Evolutionary conservation across 2,888 invertebrate genomes (phyloP), one percentile per base, ranked within the genome.

Genomic region (Rhimphoctona megacephalus): DNA sequence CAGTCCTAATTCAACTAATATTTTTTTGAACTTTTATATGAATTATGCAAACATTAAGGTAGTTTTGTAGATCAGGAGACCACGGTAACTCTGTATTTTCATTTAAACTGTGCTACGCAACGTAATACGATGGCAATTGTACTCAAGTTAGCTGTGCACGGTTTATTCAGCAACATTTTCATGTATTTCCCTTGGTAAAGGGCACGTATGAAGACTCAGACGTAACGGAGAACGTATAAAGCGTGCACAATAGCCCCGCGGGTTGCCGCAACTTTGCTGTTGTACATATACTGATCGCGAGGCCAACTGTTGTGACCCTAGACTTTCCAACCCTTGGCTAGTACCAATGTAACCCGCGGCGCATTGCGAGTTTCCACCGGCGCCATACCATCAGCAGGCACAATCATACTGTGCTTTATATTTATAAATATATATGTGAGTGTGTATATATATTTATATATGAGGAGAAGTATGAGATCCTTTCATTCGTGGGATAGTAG

Each of bases 41-140:
- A 30, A 30, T 30, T 17, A 4, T 17, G 9, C 57, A 57, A 57
- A 25, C 25, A 22, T 57, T 25, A 17, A 61, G 61, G 14, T 61
- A 4, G 30, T 61, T 17, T 17, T 30, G 30, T 30, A 61, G 17
- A 61, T 61, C 61, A 61, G 30, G 30, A 14, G 61, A 30, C 7
- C 61, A 30, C 3, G 61, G 30, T 30, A 7, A 61, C 61, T 30
- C 17, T 30, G 33, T 46, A n/a, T 64, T 76, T 49, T 43, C 66
- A 66, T 73, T 54, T 79, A 30, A 77, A 81, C 61, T 39, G 33
- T 49, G 36, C 90, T 90, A 89, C 88, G 91, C 90, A 92, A 93
- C 91, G 89, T 92, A 92, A 92, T 91, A 92, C 92, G 93, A 93
- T 91, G 91, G 90, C 90, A 91, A 92, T 93, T 93, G 93, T 93